Base-by-base conservation (phyloP, 2,797 vertebrate genomes). In the Gephyroberyx darwinii region DNA sequence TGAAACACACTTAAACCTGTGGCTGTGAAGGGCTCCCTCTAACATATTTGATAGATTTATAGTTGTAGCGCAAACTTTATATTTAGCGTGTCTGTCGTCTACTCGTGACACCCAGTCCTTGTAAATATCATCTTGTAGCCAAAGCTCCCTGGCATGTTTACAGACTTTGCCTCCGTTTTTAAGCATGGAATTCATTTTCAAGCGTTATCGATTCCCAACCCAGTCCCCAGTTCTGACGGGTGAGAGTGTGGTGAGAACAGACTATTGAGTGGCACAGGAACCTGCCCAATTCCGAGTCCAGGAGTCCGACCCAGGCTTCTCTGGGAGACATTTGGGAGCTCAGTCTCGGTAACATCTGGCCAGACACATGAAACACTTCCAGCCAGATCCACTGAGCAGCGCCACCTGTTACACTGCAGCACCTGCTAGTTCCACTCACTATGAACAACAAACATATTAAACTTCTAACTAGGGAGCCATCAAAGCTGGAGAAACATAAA, bases 391-490 rank as follows among this genome's bases (percentile, higher is more conserved):
- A 66, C 57, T 75, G 2, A 71, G 68, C 37, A 71, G 26, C 0
- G 30, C 33, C 70, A 78, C 60, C 66, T 80, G 71, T 71, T 65
- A 74, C 13, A 68, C 10, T 22, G 13, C 37, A 61, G 5, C 50
- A 33, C 7, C 5, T 22, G 20, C 22, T 9, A 47, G 39, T 30
- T 43, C 14, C 20, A 5, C 22, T 61, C 20, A 45, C 41, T 22
- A 13, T 70, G 2, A 39, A 16, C 13, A 54, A 65, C 26, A 9
- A 62, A 33, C 33, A 61, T 14, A 58, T 17, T 47, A 8, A 17
- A 68, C 16, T 35, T 60, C 16, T 8, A 53, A 72, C 41, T 52
- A 73, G 64, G 4, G 8, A 45, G 20, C 1, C 8, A 33, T 60
- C 12, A 37, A 48, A 73, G 5, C 31, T 20, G 51, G 1, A 16